These are phyloP conservation scores for Epistrophe eligans DNA, from an alignment of 2,888 invertebrate genomes.

Conservation along the genomic window DNA sequence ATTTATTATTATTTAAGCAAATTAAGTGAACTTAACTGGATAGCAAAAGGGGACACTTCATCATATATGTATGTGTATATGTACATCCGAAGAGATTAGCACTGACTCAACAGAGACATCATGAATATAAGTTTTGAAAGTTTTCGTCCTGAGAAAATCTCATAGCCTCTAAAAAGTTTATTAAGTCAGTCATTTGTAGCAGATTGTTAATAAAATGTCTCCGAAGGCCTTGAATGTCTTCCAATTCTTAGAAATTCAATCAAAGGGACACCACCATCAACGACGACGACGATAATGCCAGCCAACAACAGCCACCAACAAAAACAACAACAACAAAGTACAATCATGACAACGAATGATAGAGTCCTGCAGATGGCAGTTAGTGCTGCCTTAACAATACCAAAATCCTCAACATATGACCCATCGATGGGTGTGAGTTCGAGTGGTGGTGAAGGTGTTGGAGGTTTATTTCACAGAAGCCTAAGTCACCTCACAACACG, in stretches of 20 bases:
- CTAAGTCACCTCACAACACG: conserved; percentile 22
- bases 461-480: conserved; percentile 12
- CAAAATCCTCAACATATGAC: conserved; percentile 21
- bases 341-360: conserved; percentile 50
- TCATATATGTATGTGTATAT: too few relatives aligned
- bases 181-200: conserved; percentile 1
- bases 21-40: conserved; percentile 5
- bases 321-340: conserved; percentile 13
- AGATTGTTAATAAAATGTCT: conserved; percentile 34
- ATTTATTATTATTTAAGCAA: conserved; percentile 13
- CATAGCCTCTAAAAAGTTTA: neutral
- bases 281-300: conserved; percentile 38
- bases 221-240: conserved; percentile 37
- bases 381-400: conserved; percentile 37
- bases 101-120: neutral
- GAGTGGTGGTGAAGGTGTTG: neutral
- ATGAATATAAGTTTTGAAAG: conserved; percentile 1
- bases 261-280: conserved; percentile 10
- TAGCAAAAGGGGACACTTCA: neutral
- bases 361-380: conserved; percentile 42
- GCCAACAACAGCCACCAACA: conserved; percentile 10
- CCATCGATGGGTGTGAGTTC: neutral
- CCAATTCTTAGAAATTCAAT: conserved; percentile 40
- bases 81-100: neutral
- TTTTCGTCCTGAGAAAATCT: conserved; percentile 5